phyloP scores from a whole-genome alignment of 2,888 invertebrate species.

The Lepidochitona cinerea region DNA sequence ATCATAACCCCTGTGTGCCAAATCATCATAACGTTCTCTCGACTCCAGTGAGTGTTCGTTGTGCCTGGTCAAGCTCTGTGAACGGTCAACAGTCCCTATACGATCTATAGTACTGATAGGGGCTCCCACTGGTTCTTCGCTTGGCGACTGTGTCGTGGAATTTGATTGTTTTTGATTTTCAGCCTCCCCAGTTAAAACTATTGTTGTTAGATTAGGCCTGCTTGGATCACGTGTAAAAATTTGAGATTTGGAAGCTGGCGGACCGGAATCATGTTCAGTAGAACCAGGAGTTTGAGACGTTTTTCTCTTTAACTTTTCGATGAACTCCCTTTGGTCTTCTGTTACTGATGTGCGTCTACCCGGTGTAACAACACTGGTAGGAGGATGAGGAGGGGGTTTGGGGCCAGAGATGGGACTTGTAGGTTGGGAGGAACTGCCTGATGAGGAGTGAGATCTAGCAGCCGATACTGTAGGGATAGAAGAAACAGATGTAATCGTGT shows the following conservation, averaged over 20 bases:
- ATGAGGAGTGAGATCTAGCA: not conserved
- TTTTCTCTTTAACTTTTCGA: constrained; percentile 59
- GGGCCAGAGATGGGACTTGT: constrained; percentile 8
- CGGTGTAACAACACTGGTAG: not conserved
- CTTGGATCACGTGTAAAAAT: constrained; percentile 33
- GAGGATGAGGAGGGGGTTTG: constrained; percentile 12
- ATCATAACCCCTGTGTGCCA: not conserved
- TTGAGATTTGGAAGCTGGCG: constrained; percentile 18
- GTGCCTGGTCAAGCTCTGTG: too few relatives aligned
- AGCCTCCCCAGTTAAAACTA: constrained; percentile 5
- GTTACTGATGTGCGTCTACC: not conserved
- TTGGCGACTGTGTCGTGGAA: constrained; percentile 27
- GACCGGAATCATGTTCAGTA: not conserved
- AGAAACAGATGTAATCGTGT: not conserved
- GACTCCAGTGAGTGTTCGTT: too few relatives aligned
- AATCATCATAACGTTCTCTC: not conserved
- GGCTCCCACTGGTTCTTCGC: not conserved
- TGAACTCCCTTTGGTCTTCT: constrained; percentile 58
- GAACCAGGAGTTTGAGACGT: constrained; percentile 31
- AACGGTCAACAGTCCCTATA: too few relatives aligned
- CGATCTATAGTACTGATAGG: not conserved
- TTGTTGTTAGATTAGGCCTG: constrained; percentile 41
- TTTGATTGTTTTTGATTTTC: too few relatives aligned
- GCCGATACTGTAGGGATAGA: not conserved
- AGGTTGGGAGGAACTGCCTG: constrained; percentile 11